Evolutionary conservation across 1,140 invertebrate species (phyloP), one percentile per base, ranked within the genome.

Genomic region (Nylanderia fulva): DNA sequence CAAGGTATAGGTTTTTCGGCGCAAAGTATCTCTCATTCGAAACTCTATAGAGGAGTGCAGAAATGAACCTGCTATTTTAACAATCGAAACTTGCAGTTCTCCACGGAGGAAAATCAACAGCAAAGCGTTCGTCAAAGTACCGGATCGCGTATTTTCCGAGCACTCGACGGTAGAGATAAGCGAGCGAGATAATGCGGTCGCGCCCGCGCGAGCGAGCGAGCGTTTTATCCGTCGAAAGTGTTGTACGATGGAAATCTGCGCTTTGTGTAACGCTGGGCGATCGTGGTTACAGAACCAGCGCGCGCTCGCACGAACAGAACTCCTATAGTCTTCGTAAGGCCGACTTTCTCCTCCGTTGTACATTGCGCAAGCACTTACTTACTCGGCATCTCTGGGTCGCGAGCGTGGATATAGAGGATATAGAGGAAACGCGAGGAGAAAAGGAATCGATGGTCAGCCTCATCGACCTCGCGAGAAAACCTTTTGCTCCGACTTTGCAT

Each of bases 321-420:
- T 69, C 13, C 66, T n/a, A 15, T 29, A 87, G 85, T 64, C 69
- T 27, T 72, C 77, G 76, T 77, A 72, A 87, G 80, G 64, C 63
- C 24, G 71, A 87, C 86, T 88, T 88, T 88, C 86, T 88, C 86
- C 86, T 88, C 56, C 58, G 86, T 54, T 68, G 72, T 87, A 69
- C 71, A 88, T 88, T 88, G 72, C 86, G 86, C 64, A 88, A 88
- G 60, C 24, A 58, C 56, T 71, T 68, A 87, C 71, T 77, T 68
- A 87, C 71, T 77, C 86, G 21, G 79, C 69, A 86, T 74, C 79
- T 87, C 84, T 87, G 21, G 68, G 36, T 72, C 69, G 64, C 86
- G 58, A 84, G 56, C 36, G n/a, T 60, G 9, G 39, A 76, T n/a
- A n/a, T n/a, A n/a, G n/a, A n/a, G n/a, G n/a, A n/a, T n/a, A n/a